Evolutionary conservation across 2,888 invertebrate species (phyloP).

Genomic region (Diarsia dahlii): DNA sequence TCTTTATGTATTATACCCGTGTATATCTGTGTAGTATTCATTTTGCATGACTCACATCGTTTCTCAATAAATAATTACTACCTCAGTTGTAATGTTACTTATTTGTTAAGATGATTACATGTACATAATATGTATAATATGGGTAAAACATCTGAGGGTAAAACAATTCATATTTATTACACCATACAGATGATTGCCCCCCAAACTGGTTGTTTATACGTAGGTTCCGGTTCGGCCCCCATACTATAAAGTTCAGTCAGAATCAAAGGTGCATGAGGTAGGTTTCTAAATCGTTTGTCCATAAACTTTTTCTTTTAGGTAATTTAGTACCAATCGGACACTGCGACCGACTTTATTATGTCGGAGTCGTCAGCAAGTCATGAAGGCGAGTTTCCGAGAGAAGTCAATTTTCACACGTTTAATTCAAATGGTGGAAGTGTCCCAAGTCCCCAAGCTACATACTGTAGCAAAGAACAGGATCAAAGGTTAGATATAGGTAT

Average conservation of each 20-base stretch:
- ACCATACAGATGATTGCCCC: neutral
- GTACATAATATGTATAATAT: neutral
- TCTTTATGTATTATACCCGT: conserved; percentile 3
- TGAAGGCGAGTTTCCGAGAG: neutral
- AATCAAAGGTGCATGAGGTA: conserved; percentile 9
- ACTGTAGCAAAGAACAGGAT: neutral
- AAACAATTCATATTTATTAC: neutral
- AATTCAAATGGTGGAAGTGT: neutral
- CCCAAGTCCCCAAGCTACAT: neutral
- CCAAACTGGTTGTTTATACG: neutral
- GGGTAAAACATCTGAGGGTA: no score
- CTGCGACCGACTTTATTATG: no score
- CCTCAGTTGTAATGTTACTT: neutral
- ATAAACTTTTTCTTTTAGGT: neutral
- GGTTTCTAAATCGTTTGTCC: neutral
- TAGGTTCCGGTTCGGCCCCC: neutral
- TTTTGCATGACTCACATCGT: conserved; percentile 40
- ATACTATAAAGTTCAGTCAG: neutral
- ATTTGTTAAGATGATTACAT: neutral
- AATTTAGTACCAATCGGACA: neutral
- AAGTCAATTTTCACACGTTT: conserved; percentile 3
- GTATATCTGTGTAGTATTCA: conserved; percentile 11
- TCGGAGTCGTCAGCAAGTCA: no score
- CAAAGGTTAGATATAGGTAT: conserved; percentile 1
- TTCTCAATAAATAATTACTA: conserved; percentile 41